A percentile compares a stretch with the other conserved stretches of the same genome.
phyloP scores from a whole-genome alignment of 2,888 invertebrate genomes.

The Diachrysia chrysitis region DNA sequence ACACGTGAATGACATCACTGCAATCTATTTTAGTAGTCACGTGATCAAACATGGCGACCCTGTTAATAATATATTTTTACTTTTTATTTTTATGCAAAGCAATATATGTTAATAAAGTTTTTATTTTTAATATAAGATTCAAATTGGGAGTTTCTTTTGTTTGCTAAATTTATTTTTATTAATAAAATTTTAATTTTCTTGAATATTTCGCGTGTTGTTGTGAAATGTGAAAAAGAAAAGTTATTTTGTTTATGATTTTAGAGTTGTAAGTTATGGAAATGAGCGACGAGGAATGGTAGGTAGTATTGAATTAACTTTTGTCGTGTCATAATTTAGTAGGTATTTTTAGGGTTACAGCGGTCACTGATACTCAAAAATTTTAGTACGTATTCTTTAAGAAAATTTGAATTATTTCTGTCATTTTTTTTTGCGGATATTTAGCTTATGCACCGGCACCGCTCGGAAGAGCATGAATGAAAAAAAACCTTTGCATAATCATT shows the following conservation, averaged over 20 bases:
- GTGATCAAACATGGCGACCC: not conserved
- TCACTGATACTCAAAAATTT: too few relatives aligned
- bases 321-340: not conserved
- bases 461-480: too few relatives aligned
- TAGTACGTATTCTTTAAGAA: too few relatives aligned
- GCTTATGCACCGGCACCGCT: too few relatives aligned
- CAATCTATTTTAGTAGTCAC: not conserved
- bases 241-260: not conserved
- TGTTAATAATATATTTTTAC: not conserved
- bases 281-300: not conserved
- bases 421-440: too few relatives aligned
- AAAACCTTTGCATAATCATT: too few relatives aligned
- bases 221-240: not conserved
- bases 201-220: not conserved
- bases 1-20: not conserved
- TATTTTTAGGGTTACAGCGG: too few relatives aligned
- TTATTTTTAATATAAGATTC: not conserved
- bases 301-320: not conserved
- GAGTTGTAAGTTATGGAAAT: not conserved
- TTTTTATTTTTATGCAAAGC: not conserved
- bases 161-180: not conserved
- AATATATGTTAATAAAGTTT: constrained; percentile 1
- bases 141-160: not conserved
- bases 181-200: not conserved
- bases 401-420: too few relatives aligned